Evolutionary conservation across 2,113 vertebrate species (phyloP), one percentile per base, ranked within the genome.

Genomic region (Prionailurus viverrinus): DNA sequence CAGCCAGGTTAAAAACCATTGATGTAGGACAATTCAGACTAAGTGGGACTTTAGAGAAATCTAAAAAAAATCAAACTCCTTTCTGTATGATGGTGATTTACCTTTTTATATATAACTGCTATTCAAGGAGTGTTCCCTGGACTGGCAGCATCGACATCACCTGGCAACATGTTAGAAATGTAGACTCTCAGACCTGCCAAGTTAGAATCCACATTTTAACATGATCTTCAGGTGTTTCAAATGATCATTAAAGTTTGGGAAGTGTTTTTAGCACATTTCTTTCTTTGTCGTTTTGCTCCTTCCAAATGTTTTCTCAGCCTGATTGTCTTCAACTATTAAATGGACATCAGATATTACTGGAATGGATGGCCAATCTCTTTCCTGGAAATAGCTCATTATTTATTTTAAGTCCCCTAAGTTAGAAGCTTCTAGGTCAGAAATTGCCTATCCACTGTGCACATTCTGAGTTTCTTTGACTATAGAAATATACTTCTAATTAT

Each of bases 401-500:
- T 93, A 31, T 65, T 80, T 78, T 66, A 68, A 84, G 12, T 85
- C 1, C 1, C 13, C 16, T 36, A 86, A 53, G 55, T 29, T 94
- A 6, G 66, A 78, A 45, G 9, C 7, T 94, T 86, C 21, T 69
- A 86, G n/a, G 36, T 87, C 31, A 87, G 33, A 92, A 95, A 84
- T 45, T 76, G 1, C 15, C 31, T 92, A 7, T 45, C 16, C 10
- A 86, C 4, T 55, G 0, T 66, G 4, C 3, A 68, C 1, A 81
- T 74, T 89, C 41, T 83, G 39, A 94, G 5, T 94, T 89, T 82
- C 66, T 81, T 81, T 88, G 48, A 81, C 55, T 89, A 66, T 41
- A 25, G 45, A 95, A 93, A 84, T 71, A 12, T 76, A 68, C 15
- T 96, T 96, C n/a, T 80, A 94, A 73, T 83, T 82, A 86, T 68